phyloP scores from a whole-genome alignment of 2,888 invertebrate genomes.

The Marasmarcha lunaedactyla region DNA sequence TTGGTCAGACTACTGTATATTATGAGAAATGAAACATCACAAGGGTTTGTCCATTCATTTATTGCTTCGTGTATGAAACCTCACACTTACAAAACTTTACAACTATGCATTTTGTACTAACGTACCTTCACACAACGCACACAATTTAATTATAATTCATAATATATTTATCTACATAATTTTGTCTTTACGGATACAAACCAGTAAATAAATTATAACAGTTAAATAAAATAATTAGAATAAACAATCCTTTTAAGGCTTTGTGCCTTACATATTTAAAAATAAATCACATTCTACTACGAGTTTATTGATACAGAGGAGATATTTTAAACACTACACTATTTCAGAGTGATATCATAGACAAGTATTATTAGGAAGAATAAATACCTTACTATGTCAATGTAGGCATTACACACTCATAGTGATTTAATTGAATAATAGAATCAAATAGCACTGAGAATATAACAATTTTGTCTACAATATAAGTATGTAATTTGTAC shows the following conservation, averaged over 20 bases:
- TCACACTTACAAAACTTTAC: constrained; percentile 39
- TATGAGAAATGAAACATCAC: no score
- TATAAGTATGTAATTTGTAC: no score
- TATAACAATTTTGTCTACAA: no score
- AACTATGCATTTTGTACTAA: constrained; percentile 58
- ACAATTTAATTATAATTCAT: constrained; percentile 1
- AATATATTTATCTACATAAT: no score
- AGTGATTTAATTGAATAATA: no score
- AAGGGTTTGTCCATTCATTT: constrained; percentile 46
- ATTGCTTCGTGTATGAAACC: constrained; percentile 51
- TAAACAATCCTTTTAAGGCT: constrained; percentile 18
- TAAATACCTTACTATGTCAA: no score
- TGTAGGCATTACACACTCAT: no score
- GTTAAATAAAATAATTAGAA: constrained; percentile 14
- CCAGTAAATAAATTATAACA: constrained; percentile 1
- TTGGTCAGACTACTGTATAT: no score
- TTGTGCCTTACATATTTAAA: constrained; percentile 9
- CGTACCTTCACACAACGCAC: constrained; percentile 27
- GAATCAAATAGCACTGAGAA: no score
- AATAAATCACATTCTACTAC: constrained; percentile 10
- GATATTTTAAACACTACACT: background rate
- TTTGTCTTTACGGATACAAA: background rate
- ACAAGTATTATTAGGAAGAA: no score
- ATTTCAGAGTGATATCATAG: no score
- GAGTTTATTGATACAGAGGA: background rate